These are phyloP conservation scores for Rhopilema esculentum DNA, from an alignment of 30 jellyfish, hydroid and myxozoan species.

Conservation along the genomic window DNA sequence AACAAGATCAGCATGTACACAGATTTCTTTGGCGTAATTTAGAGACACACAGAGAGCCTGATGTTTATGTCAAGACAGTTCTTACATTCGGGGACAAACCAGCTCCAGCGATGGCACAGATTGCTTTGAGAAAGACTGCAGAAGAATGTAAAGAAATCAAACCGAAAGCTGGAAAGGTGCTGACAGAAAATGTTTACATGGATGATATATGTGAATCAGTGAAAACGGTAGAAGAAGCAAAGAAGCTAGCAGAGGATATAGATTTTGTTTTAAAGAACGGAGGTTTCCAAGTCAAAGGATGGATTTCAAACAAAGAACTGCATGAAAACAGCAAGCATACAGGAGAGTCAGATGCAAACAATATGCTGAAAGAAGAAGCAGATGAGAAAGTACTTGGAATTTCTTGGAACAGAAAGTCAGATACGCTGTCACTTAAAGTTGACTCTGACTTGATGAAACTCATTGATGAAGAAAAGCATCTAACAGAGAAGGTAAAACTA, in stretches of 20 bases:
- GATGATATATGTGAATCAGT: conserved; percentile 75
- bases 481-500: conserved; percentile 41
- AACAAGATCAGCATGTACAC: conserved; percentile 70
- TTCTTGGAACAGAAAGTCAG: conserved; percentile 64
- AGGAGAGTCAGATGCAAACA: conserved; percentile 38
- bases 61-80: conserved; percentile 37
- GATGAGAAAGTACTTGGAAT: conserved; percentile 68
- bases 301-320: conserved; percentile 65
- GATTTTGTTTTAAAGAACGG: conserved; percentile 56
- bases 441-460: conserved; percentile 60
- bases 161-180: conserved; percentile 63
- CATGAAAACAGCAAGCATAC: conserved; percentile 20
- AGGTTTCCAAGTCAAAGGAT: conserved; percentile 69
- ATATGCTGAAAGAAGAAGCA: conserved; percentile 26
- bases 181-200: conserved; percentile 68
- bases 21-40: conserved; percentile 71
- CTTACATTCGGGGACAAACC: conserved; percentile 72
- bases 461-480: conserved; percentile 59
- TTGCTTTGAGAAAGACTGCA: conserved; percentile 66
- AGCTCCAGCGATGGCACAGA: conserved; percentile 75
- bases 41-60: conserved; percentile 45
- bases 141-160: conserved; percentile 27
- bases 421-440: conserved; percentile 67
- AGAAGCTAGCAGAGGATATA: conserved; percentile 47
- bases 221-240: conserved; percentile 63